Conservation (phyloP, 2,888 invertebrate species). For the Fabriciana adippe region DNA sequence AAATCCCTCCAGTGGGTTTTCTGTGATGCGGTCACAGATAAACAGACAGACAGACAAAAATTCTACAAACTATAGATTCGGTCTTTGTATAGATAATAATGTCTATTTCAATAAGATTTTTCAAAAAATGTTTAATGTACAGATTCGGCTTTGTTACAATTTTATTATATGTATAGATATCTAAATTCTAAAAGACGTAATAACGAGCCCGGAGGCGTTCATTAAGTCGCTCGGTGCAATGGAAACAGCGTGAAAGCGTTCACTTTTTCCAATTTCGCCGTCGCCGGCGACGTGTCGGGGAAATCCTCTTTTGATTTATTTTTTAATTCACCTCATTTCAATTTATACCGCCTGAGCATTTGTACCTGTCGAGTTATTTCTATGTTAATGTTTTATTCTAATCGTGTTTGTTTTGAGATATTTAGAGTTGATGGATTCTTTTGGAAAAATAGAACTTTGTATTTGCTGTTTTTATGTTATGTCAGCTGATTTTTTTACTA, state of each 20-base stretch:
- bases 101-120: too few species aligned
- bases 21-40: too few species aligned
- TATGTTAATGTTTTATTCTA: constrained; percentile 64
- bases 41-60: too few species aligned
- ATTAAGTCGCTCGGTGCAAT: constrained; percentile 18
- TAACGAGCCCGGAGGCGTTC: too few species aligned
- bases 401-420: constrained; percentile 42
- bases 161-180: too few species aligned
- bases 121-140: too few species aligned
- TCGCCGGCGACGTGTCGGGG: constrained; percentile 69
- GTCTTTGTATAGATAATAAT: too few species aligned
- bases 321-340: constrained; percentile 81
- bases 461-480: not conserved
- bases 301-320: constrained; percentile 82
- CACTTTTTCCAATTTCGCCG: constrained; percentile 75
- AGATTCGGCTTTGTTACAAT: too few species aligned
- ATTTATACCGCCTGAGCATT: constrained; percentile 69
- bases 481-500: too few species aligned
- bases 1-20: too few species aligned
- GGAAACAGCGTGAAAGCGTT: constrained; percentile 40
- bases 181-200: too few species aligned
- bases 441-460: not conserved
- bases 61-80: too few species aligned
- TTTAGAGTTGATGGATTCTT: not conserved
- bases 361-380: constrained; percentile 70